Base-by-base conservation (phyloP, 1,140 invertebrate species). In the Aphaenogaster floridana region DNA sequence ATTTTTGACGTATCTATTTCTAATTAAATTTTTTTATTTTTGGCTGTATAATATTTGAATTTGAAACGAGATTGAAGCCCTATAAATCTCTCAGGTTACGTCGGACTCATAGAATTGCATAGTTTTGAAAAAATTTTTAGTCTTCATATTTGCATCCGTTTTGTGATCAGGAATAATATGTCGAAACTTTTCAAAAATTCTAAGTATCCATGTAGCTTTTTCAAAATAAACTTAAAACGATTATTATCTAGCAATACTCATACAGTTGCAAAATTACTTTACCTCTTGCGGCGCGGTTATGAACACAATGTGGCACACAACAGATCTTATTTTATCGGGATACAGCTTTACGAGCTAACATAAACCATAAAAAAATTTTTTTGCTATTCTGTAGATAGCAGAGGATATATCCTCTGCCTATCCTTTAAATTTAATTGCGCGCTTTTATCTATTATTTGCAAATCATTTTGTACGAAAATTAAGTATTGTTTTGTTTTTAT, bases 331-430 rank as follows among this genome's bases (percentile, higher is more conserved):
- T 34, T 64, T 52, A 48, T 3, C 28, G n/a, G 52, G 89, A 93
- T 93, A 92, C 91, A 93, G 92, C 78, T 93, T 93, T 94, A 93
- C 86, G 92, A 91, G 50, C 59, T 71, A 15, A 59, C 80, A 91
- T 92, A 93, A 93, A 91, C 68, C 50, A 61, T 64, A 45, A 48
- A 71, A 64, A 87, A 45, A 72, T 81, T 88, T 88, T 64, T 88
- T 77, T 57, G 42, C 48, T 17, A 42, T 50, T 85, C 28, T 64
- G 28, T 28, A 28, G 28, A 28, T 28, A 28, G 0, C 28, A 28
- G 28, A 28, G 28, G 28, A 28, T 28, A 28, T 28, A 11, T 84
- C 54, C 66, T 88, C 48, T 50, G 11, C n/a, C n/a, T 81, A 66
- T 81, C n/a, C 9, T 45, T 69, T 57, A 54, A 7, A 42, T 71